phyloP scores from a whole-genome alignment of 2,797 vertebrate genomes.

The Phoxinus dragarum region DNA sequence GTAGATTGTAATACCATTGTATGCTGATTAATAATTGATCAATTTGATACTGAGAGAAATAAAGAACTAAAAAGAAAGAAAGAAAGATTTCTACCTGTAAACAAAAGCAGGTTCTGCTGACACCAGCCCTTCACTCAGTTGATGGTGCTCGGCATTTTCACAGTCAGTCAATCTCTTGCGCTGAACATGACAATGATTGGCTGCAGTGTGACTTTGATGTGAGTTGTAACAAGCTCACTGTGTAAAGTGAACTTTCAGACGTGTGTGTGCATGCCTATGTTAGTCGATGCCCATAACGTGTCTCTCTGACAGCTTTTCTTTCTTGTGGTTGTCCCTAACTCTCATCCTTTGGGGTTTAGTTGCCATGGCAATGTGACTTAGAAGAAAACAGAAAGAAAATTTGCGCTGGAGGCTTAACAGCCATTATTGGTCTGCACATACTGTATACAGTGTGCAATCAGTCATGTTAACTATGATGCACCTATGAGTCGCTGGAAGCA shows the following conservation, averaged over 20 bases:
- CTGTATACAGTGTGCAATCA: conserved; percentile 51
- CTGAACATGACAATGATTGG: conserved; percentile 8
- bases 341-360: conserved; percentile 75
- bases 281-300: conserved; percentile 48
- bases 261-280: conserved; percentile 19
- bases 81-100: background rate
- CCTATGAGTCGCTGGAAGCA: conserved; percentile 8
- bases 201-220: conserved; percentile 13
- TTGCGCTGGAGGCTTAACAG: conserved; percentile 68
- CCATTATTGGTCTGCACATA: conserved; percentile 63
- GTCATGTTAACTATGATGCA: conserved; percentile 2
- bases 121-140: background rate
- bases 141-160: background rate
- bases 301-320: conserved; percentile 72
- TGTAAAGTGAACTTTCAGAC: conserved; percentile 17
- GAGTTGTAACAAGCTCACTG: conserved; percentile 3
- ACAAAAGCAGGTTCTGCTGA: background rate
- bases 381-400: conserved; percentile 70
- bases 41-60: background rate
- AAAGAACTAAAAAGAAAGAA: background rate
- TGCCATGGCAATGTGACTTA: conserved; percentile 77
- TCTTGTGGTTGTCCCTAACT: conserved; percentile 65
- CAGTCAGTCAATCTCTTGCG: background rate
- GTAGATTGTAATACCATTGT: background rate
- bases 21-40: background rate